These are phyloP conservation scores for Florisuga fusca DNA, from an alignment of 2,797 vertebrate genomes.

Conservation along the genomic window DNA sequence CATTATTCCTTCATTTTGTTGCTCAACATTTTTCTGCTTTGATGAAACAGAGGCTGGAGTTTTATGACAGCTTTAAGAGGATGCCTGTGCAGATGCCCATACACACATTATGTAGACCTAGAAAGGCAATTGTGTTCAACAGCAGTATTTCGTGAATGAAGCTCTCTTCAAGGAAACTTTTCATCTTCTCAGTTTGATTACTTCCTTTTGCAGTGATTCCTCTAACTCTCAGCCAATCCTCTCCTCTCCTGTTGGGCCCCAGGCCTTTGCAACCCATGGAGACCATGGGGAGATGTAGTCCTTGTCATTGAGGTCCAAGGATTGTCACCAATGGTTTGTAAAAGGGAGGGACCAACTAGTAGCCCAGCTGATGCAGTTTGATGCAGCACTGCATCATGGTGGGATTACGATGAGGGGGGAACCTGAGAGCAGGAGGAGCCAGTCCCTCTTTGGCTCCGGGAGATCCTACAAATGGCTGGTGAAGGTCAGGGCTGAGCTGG, in stretches of 20 bases:
- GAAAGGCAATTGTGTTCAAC: background rate
- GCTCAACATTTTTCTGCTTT: background rate
- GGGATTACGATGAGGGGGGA: fast-evolving
- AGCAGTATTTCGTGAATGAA: background rate
- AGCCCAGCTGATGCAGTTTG: background rate
- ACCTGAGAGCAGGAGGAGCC: background rate
- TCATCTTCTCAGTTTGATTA: background rate
- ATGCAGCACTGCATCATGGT: fast-evolving
- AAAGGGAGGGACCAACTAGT: background rate
- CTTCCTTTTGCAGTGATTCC: background rate
- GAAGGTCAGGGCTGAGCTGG: background rate
- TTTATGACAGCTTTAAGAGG: background rate
- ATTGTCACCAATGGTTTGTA: background rate
- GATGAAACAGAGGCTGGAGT: background rate
- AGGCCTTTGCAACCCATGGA: background rate
- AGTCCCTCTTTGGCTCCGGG: background rate
- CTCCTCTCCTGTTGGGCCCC: background rate
- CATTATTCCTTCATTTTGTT: background rate
- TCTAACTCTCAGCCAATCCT: background rate
- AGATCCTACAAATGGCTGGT: background rate
- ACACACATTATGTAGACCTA: background rate
- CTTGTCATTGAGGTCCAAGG: background rate
- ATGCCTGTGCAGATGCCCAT: background rate
- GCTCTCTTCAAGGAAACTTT: background rate
- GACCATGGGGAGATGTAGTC: background rate